phyloP scores from a whole-genome alignment of 1,140 invertebrate genomes.

The Atta texana region DNA sequence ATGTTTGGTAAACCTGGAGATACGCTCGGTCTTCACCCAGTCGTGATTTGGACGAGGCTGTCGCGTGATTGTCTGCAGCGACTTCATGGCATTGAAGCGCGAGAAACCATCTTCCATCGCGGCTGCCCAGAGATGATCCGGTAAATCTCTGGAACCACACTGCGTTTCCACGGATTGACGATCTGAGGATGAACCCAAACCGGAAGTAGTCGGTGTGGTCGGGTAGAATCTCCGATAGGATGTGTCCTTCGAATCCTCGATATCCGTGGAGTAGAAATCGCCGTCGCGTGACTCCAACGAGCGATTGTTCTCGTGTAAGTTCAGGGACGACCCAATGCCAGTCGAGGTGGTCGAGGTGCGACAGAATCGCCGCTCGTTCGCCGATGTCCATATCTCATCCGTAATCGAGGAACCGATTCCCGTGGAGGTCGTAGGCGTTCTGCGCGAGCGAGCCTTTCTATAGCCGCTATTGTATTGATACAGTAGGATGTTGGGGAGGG shows the following conservation, averaged over 20 bases:
- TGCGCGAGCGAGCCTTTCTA: slow-evolving; percentile 57
- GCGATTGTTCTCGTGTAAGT: slow-evolving; percentile 80
- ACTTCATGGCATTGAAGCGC: slow-evolving; percentile 78
- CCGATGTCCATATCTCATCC: slow-evolving; percentile 81
- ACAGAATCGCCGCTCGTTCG: slow-evolving; percentile 78
- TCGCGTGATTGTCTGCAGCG: slow-evolving; percentile 77
- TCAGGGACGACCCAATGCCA: slow-evolving; percentile 80
- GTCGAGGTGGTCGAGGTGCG: slow-evolving; percentile 80
- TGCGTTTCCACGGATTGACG: slow-evolving; percentile 78
- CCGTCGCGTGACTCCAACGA: slow-evolving; percentile 79
- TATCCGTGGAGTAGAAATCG: slow-evolving; percentile 80
- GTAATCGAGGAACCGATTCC: slow-evolving; percentile 78
- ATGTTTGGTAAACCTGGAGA: slow-evolving; percentile 80
- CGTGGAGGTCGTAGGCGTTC: slow-evolving; percentile 79
- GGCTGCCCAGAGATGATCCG: slow-evolving; percentile 78
- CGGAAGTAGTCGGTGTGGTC: slow-evolving; percentile 80
- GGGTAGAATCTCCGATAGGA: slow-evolving; percentile 75
- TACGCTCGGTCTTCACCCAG: slow-evolving; percentile 80
- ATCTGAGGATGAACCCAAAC: slow-evolving; percentile 80
- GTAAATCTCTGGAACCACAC: slow-evolving; percentile 75
- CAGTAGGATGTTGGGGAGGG: neutral
- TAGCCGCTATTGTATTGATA: slow-evolving; percentile 10
- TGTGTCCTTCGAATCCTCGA: slow-evolving; percentile 79
- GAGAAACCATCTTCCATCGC: slow-evolving; percentile 79
- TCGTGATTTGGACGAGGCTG: slow-evolving; percentile 81